Evolutionary conservation across 2,888 invertebrate species (phyloP), one percentile per base, ranked within the genome.

Genomic region (Machimus rusticus): DNA sequence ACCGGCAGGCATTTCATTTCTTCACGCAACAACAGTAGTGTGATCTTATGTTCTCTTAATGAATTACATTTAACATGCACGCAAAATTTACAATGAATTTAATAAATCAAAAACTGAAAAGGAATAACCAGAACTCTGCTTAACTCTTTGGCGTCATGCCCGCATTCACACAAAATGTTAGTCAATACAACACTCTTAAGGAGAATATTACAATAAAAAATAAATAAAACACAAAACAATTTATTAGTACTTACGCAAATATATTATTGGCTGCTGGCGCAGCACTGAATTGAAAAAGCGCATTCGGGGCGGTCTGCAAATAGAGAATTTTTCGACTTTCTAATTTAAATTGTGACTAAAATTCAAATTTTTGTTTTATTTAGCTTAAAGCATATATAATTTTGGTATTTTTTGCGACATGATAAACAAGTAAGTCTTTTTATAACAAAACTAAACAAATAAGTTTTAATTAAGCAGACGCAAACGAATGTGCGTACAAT

Each of bases 241-340:
- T 28, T 74, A 86, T 86, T 86, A 86, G 86, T 93, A 93, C 92
- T 93, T 93, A 93, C 92, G 92, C 93, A 90, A 93, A 93, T 89
- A 92, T 91, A 91, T 93, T 93, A 90, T 90, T 91, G 89, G 90
- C 89, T 86, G 91, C 90, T 89, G 92, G 90, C 89, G 91, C 90
- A 89, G 92, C 92, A 90, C 90, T 91, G 91, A 93, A 93, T 92
- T 92, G 92, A 90, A 93, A 93, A 90, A 92, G 92, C 89, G 92
- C 90, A 90, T 91, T 92, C 90, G 92, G 89, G 87, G 92, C 90
- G 88, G 92, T 90, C 93, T 92, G 92, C 88, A 93, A 92, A 90
- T 89, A 90, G 66, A 87, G 66, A 87, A 74, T 87, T 87, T 87
- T 82, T 81, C 55, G 43, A 55, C 51, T 77, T 86, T 76, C 86